Evolutionary conservation across 92 coral and sea anemone species (phyloP).

Genomic region (Scolanthus callimorphus): DNA sequence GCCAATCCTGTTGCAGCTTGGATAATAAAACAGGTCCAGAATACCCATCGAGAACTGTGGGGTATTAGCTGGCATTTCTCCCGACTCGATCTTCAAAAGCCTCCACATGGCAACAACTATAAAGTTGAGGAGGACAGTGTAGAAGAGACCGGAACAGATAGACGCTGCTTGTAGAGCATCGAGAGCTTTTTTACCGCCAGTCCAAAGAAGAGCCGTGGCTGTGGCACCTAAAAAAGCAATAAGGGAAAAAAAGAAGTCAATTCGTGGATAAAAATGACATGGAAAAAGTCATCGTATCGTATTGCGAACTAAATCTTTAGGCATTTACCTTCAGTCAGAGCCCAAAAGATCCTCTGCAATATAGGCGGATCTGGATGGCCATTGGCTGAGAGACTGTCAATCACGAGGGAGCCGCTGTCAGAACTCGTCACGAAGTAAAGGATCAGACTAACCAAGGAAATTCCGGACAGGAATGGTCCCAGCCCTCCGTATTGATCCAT

Average conservation of each 20-base stretch:
- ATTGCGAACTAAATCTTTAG: too few relatives aligned
- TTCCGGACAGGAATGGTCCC: slow-evolving; percentile 47
- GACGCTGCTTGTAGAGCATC: slow-evolving; percentile 68
- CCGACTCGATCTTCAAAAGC: slow-evolving; percentile 60
- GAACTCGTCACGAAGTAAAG: slow-evolving; percentile 94
- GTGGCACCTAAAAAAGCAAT: slow-evolving; percentile 50
- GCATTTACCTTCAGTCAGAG: slow-evolving; percentile 51
- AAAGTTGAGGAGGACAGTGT: slow-evolving; percentile 57
- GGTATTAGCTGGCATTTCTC: slow-evolving; percentile 52
- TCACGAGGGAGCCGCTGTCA: slow-evolving; percentile 87
- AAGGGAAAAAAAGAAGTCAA: too few relatives aligned
- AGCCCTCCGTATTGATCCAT: slow-evolving; percentile 61
- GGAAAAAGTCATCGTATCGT: too few relatives aligned
- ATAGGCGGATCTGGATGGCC: slow-evolving; percentile 45
- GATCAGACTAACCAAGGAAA: slow-evolving; percentile 59
- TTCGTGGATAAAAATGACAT: too few relatives aligned
- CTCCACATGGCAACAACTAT: slow-evolving; percentile 76
- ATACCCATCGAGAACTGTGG: slow-evolving; percentile 40
- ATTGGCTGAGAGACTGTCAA: slow-evolving; percentile 83
- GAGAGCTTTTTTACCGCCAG: slow-evolving; percentile 65
- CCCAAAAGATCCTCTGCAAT: slow-evolving; percentile 84
- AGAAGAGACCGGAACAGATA: slow-evolving; percentile 64
- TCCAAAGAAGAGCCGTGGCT: slow-evolving; percentile 75
- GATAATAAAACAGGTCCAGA: slow-evolving; percentile 39
- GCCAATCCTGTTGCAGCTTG: slow-evolving; percentile 16